Evolutionary conservation across 2,113 vertebrate genomes (phyloP).

Genomic region (Pygoscelis antarcticus): DNA sequence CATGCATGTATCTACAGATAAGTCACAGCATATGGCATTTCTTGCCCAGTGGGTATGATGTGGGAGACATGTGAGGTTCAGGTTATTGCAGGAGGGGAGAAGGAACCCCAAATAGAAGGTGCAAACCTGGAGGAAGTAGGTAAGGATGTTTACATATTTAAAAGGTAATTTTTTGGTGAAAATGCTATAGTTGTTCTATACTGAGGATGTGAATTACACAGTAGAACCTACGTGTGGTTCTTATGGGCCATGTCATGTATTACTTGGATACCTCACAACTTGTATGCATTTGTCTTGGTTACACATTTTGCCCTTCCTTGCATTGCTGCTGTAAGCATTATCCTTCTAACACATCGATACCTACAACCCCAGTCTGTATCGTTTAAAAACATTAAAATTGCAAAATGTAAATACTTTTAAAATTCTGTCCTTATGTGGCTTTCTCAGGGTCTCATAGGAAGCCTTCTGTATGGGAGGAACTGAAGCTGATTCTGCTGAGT

Average conservation of each 20-base stretch:
- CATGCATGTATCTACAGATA: background rate
- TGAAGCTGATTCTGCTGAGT: background rate
- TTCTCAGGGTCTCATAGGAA: background rate
- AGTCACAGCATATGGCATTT: background rate
- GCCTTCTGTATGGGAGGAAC: background rate
- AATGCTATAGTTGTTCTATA: background rate
- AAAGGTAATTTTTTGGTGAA: background rate
- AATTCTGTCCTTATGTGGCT: background rate
- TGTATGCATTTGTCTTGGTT: background rate
- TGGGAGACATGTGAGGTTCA: background rate
- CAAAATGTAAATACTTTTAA: background rate
- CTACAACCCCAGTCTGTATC: accelerated
- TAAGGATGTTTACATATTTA: background rate
- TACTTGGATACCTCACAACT: background rate
- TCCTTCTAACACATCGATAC: background rate
- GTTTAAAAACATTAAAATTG: background rate
- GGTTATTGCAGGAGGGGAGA: background rate
- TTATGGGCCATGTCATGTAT: background rate
- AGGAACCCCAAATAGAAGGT: background rate
- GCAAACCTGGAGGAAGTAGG: background rate
- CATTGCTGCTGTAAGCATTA: background rate
- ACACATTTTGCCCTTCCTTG: background rate
- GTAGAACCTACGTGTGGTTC: background rate
- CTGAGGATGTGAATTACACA: background rate
- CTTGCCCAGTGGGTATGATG: background rate